These are phyloP conservation scores for Aurelia sp. DNA, from an alignment of 30 jellyfish, hydroid and myxozoan genomes.

Conservation along the genomic window DNA sequence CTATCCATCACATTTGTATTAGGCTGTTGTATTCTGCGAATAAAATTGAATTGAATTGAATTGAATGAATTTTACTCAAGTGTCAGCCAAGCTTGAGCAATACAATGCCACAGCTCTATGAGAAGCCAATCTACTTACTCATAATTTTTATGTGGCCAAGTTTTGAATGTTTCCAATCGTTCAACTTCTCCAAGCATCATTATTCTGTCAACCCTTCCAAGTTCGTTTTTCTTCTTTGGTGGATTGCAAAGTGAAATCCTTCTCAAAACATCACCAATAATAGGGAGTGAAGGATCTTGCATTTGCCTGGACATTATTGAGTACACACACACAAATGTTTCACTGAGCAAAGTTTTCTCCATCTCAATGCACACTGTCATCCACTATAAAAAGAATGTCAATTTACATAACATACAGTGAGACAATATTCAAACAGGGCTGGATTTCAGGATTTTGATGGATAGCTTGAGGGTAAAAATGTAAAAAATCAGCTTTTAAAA, in stretches of 20 bases:
- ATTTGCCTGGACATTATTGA: slow-evolving; percentile 57
- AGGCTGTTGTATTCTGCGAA: too few relatives aligned
- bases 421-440: too few relatives aligned
- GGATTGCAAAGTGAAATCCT: slow-evolving; percentile 68
- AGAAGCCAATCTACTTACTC: slow-evolving; percentile 42
- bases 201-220: slow-evolving; percentile 62
- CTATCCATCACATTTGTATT: too few relatives aligned
- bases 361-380: slow-evolving; percentile 79
- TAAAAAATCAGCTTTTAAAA: too few relatives aligned
- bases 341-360: slow-evolving; percentile 61
- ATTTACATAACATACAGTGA: too few relatives aligned
- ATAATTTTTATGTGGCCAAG: slow-evolving; percentile 93
- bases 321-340: slow-evolving; percentile 67
- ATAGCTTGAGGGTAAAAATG: too few relatives aligned
- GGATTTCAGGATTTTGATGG: too few relatives aligned
- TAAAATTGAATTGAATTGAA: too few relatives aligned
- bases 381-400: slow-evolving; percentile 67
- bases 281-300: slow-evolving; percentile 92
- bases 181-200: slow-evolving; percentile 93
- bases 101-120: too few relatives aligned
- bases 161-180: slow-evolving; percentile 72
- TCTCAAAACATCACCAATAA: slow-evolving; percentile 86
- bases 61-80: too few relatives aligned
- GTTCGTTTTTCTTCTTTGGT: slow-evolving; percentile 53
- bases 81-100: too few relatives aligned